Evolutionary conservation across 2,888 invertebrate species (phyloP), one percentile per base, ranked within the genome.

Genomic region (Tenthredo mesomela): DNA sequence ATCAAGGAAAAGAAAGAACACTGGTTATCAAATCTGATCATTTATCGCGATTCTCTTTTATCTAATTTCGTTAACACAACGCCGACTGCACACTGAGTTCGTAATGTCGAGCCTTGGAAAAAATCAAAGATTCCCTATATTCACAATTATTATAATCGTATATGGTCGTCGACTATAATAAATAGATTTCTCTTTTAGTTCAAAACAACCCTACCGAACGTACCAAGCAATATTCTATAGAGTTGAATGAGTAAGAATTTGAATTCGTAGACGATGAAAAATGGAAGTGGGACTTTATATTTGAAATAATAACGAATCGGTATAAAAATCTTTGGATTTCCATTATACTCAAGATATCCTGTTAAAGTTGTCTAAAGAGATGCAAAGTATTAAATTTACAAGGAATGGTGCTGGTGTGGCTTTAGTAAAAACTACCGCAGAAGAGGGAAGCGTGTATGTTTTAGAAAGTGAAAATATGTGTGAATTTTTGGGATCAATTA

Each of bases 401-500:
- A 40, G 61, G 61, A 80, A 37, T 40, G 61, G 80, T 80, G 40
- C 61, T 58, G 21, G 50, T 61, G 29, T 61, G 40, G 80, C 61
- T 61, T 40, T 21, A 37, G 40, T 40, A 15, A 40, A 15, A 29
- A 15, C 58, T 40, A 61, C 61, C 40, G 25, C 18, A 12, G 40
- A 9, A 61, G 61, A 37, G 12, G 21, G 10, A 9, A 61, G 61
- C 12, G 80, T 58, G 50, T 58, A 80, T 80, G 61, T 61, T 61
- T 25, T 37, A 58, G 25, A 80, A 40, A 80, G 61, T 40, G 37
- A 80, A 25, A 61, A 58, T 40, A 21, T 40, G 50, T 40, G 29
- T 77, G 47, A 50, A 15, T 54, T 40, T 54, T 80, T 80, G 77
- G 77, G 77, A 80, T 80, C 80, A 80, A 80, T 80, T 58, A 40